Conservation (phyloP, 2,113 vertebrate genomes). For the Zapus hudsonius region DNA sequence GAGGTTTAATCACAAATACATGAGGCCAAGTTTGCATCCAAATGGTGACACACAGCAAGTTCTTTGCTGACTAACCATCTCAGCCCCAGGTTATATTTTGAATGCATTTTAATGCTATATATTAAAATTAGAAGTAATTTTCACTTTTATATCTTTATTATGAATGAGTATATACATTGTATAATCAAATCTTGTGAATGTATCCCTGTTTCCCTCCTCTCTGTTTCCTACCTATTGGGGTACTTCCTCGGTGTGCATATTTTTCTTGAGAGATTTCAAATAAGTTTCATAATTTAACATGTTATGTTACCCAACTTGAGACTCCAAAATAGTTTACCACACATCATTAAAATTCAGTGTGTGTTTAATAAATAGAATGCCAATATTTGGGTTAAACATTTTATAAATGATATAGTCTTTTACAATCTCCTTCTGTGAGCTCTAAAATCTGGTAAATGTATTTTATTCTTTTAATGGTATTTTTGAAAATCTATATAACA, state of each 20-base stretch:
- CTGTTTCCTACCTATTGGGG: too few relatives aligned
- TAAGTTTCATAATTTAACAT: not conserved
- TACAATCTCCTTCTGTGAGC: not conserved
- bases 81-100: not conserved
- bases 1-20: too few relatives aligned
- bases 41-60: too few relatives aligned
- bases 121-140: conserved; percentile 35
- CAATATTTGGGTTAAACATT: conserved; percentile 2
- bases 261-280: not conserved
- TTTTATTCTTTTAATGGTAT: not conserved
- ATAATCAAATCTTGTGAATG: too few relatives aligned
- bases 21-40: too few relatives aligned
- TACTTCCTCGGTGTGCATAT: too few relatives aligned
- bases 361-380: not conserved
- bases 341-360: conserved; percentile 28
- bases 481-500: conserved; percentile 51
- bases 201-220: too few relatives aligned
- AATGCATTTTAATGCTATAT: not conserved
- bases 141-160: too few relatives aligned
- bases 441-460: conserved; percentile 6
- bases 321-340: not conserved
- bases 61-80: too few relatives aligned
- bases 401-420: not conserved
- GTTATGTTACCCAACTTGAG: not conserved
- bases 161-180: too few relatives aligned